phyloP scores from a whole-genome alignment of 1,140 invertebrate genomes.

The Solenopsis fugax region DNA sequence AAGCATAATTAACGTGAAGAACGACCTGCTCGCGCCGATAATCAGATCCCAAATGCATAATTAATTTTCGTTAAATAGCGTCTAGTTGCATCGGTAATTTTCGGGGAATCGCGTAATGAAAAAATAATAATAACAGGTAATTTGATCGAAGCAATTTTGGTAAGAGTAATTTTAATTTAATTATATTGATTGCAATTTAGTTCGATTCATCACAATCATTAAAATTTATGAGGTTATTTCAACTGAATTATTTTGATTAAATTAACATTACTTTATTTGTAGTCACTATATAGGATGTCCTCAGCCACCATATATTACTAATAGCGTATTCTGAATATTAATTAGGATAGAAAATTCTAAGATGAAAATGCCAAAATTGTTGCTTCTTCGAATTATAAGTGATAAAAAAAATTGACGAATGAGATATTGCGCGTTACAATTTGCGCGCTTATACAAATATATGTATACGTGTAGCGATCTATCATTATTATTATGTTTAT shows the following conservation, averaged over 20 bases:
- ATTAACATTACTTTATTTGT: slow-evolving; percentile 61
- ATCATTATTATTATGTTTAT: background rate
- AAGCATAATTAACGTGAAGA: slow-evolving; percentile 59
- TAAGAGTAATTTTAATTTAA: slow-evolving; percentile 64
- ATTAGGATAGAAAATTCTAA: background rate
- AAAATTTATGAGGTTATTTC: slow-evolving; percentile 65
- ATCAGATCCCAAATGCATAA: slow-evolving; percentile 64
- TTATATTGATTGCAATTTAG: slow-evolving; percentile 66
- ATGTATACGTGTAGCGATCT: no score
- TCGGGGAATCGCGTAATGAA: slow-evolving; percentile 63
- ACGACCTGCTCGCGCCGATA: slow-evolving; percentile 57
- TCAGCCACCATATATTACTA: background rate
- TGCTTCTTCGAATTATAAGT: background rate
- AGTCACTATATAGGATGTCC: slow-evolving; percentile 15
- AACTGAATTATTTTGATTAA: slow-evolving; percentile 60
- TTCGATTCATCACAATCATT: slow-evolving; percentile 62
- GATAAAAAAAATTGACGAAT: background rate
- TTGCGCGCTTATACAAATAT: background rate
- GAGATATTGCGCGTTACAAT: background rate
- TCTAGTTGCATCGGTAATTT: slow-evolving; percentile 64
- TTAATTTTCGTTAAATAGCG: slow-evolving; percentile 64
- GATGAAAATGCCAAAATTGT: background rate
- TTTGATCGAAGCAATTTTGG: slow-evolving; percentile 61
- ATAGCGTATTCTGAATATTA: background rate
- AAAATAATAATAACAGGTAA: slow-evolving; percentile 66